These are phyloP conservation scores for Callionymus lyra DNA, from an alignment of 2,113 vertebrate species.

Conservation along the genomic window DNA sequence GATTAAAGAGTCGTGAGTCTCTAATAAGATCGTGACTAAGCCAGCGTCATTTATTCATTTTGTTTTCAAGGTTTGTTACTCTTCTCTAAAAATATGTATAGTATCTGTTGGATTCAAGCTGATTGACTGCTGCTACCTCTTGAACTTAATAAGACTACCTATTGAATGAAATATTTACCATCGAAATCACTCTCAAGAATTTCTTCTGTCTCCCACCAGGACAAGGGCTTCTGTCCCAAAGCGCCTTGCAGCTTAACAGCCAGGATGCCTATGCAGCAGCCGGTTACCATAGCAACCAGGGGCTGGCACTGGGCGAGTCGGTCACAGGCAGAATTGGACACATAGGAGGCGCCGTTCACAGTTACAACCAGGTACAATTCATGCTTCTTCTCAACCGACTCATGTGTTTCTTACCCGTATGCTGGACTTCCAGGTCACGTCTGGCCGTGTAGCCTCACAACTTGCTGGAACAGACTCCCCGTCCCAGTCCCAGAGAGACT, in stretches of 20 bases:
- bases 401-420: slow-evolving; percentile 1
- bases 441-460: slow-evolving; percentile 74
- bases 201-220: slow-evolving; percentile 57
- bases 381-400: not conserved
- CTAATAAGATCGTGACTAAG: too few relatives aligned
- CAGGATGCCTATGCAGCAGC: slow-evolving; percentile 90
- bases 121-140: too few relatives aligned
- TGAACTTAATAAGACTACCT: too few relatives aligned
- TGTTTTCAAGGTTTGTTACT: too few relatives aligned
- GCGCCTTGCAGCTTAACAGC: slow-evolving; percentile 91
- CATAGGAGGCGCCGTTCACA: slow-evolving; percentile 80
- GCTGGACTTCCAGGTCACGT: slow-evolving; percentile 65
- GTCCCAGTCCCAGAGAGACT: slow-evolving; percentile 73
- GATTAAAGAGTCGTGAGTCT: too few relatives aligned
- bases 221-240: slow-evolving; percentile 94
- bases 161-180: too few relatives aligned
- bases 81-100: too few relatives aligned
- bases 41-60: too few relatives aligned
- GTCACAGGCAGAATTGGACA: slow-evolving; percentile 72
- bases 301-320: slow-evolving; percentile 84
- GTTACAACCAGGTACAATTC: slow-evolving; percentile 83
- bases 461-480: slow-evolving; percentile 67
- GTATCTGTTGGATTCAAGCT: too few relatives aligned
- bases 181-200: not conserved
- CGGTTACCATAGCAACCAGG: slow-evolving; percentile 97